These are phyloP conservation scores for Dasysyrphus albostriatus DNA, from an alignment of 2,888 invertebrate genomes.

Conservation along the genomic window DNA sequence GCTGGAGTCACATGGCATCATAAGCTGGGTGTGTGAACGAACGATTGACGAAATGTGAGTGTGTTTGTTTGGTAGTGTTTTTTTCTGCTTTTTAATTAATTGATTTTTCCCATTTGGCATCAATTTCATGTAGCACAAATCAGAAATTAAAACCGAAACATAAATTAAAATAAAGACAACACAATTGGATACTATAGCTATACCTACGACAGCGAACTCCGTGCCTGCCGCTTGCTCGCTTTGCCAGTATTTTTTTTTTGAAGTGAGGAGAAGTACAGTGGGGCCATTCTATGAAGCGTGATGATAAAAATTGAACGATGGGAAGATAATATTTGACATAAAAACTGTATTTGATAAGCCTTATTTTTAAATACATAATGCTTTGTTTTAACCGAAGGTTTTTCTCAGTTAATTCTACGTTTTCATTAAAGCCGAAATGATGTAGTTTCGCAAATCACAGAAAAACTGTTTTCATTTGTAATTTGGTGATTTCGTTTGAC, in stretches of 20 bases:
- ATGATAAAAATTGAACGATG: background rate
- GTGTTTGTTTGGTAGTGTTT: constrained; percentile 48
- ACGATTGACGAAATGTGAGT: constrained; percentile 16
- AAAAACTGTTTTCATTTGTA: no score
- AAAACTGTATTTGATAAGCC: background rate
- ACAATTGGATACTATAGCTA: constrained; percentile 35
- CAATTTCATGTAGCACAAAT: constrained; percentile 76
- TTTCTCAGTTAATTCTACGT: no score
- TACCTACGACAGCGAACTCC: constrained; percentile 2
- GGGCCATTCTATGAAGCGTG: background rate
- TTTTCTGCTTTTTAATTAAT: constrained; percentile 75
- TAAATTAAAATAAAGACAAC: constrained; percentile 75
- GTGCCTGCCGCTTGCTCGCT: constrained; percentile 3
- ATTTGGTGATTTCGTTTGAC: no score
- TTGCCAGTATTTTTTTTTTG: background rate
- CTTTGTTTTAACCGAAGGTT: no score
- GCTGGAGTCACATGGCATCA: constrained; percentile 33
- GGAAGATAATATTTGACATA: no score
- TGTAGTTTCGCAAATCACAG: no score
- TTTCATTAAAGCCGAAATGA: no score
- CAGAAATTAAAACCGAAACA: constrained; percentile 76
- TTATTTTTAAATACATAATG: no score
- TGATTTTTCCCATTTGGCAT: constrained; percentile 75
- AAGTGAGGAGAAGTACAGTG: background rate
- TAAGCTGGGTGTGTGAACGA: constrained; percentile 56